Evolutionary conservation across 2,888 invertebrate species (phyloP), one percentile per base, ranked within the genome.

Genomic region (Calameuta filiformis): DNA sequence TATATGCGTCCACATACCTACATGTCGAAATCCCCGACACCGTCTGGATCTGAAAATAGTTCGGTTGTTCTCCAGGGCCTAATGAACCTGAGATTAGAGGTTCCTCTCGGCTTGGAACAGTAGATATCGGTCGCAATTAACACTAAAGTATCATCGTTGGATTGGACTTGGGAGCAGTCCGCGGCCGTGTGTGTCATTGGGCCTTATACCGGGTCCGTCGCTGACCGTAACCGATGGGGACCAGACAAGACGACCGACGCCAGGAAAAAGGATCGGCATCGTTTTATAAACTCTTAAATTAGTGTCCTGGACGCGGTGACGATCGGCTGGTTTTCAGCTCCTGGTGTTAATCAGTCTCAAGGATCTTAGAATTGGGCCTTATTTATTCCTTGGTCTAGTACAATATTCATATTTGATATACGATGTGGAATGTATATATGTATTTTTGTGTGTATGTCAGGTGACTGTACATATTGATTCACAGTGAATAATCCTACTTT

Each of bases 11-110:
- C 23, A 56, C 75, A 37, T 75, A 12, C n/a, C n/a, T 15, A 11
- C 11, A 31, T 37, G 76, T 75, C 75, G 35, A 37, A 73, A 69
- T 31, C 23, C 77, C 35, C 68, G n/a, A 76, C 75, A 37, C 35
- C 23, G 75, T 69, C 73, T 76, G 79, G 82, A 83, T 85, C 85
- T 85, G 85, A 85, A 86, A 85, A 85, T 86, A 87, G 85, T 89
- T 87, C 79, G 84, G 81, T 84, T 82, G 83, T 80, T 56, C 83
- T 77, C 80, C 76, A 79, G 81, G 83, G 78, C 80, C 85, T 90
- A 90, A 90, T 89, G 90, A 90, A 90, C 89, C 87, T 83, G 82
- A 90, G 89, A 90, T 90, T 90, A 90, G 89, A 87, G 87, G 87
- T 87, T 81, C 81, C 77, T 23, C 56, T 79, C 81, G 83, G 83